phyloP scores from a whole-genome alignment of 2,888 invertebrate genomes.

The Microchrysa polita region DNA sequence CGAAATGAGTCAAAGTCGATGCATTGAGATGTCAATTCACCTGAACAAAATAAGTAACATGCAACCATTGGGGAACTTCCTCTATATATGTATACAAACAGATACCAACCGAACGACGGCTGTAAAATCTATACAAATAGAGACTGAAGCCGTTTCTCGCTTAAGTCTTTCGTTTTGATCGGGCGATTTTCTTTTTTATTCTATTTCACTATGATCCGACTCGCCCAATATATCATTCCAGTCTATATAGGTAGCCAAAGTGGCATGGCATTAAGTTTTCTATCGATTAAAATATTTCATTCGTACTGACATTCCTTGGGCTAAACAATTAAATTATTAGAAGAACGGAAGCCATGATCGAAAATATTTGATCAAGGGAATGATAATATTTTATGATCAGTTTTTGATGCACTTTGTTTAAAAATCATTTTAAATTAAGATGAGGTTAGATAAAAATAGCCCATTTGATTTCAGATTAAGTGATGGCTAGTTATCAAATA shows the following conservation, averaged over 20 bases:
- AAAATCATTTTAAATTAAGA: too few species aligned
- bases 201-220: not conserved
- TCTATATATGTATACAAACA: constrained; percentile 4
- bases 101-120: constrained; percentile 10
- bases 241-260: constrained; percentile 9
- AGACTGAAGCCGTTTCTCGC: not conserved
- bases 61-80: constrained; percentile 28
- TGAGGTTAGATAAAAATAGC: too few species aligned
- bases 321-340: constrained; percentile 14
- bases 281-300: constrained; percentile 34
- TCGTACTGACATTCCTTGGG: constrained; percentile 20
- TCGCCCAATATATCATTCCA: constrained; percentile 23
- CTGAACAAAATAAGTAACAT: constrained; percentile 36
- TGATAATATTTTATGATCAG: too few species aligned
- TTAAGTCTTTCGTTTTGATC: not conserved
- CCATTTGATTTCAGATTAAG: too few species aligned
- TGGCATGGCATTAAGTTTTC: constrained; percentile 24
- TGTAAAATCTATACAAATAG: not conserved
- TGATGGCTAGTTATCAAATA: too few species aligned
- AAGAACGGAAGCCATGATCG: constrained; percentile 11
- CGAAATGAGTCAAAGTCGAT: constrained; percentile 38
- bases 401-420: too few species aligned
- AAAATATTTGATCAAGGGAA: too few species aligned
- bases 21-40: constrained; percentile 41
- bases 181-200: not conserved